Base-by-base conservation (phyloP, 2,888 invertebrate genomes). In the Lasiommata megera region DNA sequence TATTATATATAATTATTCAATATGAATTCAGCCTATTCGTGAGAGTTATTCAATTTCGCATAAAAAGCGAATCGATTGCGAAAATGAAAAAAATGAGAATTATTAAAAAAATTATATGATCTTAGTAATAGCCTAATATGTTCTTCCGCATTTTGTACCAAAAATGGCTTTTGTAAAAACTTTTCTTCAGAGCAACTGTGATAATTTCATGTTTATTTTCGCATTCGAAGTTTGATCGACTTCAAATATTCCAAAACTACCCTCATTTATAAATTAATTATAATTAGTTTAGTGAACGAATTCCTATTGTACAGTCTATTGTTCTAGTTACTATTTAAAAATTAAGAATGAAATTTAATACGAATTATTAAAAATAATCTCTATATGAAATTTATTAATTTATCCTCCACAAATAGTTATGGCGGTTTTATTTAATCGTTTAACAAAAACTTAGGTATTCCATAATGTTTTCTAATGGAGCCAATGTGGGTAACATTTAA, bases 161-260 rank as follows among this genome's bases (percentile, higher is more conserved):
- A 50, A 50, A 50, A 23, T 23, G 23, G 3, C 50, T 38, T 38
- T 50, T 50, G 50, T 50, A 50, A 28, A 50, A 37, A 37, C 23
- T 37, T 50, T 9, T 38, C 28, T 46, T 31, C 37, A 38, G 36
- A 38, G 50, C 51, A 31, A 40, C 79, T 83, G 83, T 82, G 80
- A 83, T 83, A 80, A 65, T 63, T 60, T 68, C 68, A 71, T 70
- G 66, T 68, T 63, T 58, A 55, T 16, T 31, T 41, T 41, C 41
- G 40, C 41, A 52, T 41, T 41, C 52, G 17, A 41, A 41, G 18
- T 14, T 38, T n/a, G 50, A 40, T n/a, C 44, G 44, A 34, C 16
- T 40, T 52, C 14, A 17, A 29, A 37, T 38, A 17, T 28, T 50
- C 12, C 52, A 40, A 52, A 52, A 41, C 41, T 52, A 31, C 41